Base-by-base conservation (phyloP, 2,113 vertebrate species). In the Podiceps cristatus region DNA sequence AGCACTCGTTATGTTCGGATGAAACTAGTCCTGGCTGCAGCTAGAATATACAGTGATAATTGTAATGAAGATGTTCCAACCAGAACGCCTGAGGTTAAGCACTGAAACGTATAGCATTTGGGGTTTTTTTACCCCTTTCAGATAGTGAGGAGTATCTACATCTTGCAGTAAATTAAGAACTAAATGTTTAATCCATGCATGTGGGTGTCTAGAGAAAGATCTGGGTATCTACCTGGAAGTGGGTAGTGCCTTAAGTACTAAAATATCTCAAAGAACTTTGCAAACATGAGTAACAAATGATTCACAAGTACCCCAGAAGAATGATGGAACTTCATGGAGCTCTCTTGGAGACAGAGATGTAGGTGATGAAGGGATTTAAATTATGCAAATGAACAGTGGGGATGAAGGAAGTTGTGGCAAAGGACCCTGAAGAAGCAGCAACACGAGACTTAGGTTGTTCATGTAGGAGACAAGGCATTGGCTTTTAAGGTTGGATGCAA, bases 351-450 rank as follows among this genome's bases (percentile, higher is more conserved):
- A 78, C 8, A 40, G 44, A 56, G 37, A 25, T 69, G 3, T 8
- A n/a, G 35, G 27, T 77, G 13, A n/a, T 58, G 19, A 45, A 87
- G 44, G 50, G 37, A 24, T 88, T 82, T 13, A 67, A 14, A 50
- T 52, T 1, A 0, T 44, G 19, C 13, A 5, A 9, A 10, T 35
- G 55, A 69, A 7, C 37, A 40, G 22, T 10, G 7, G 4, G 42
- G 35, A 47, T 68, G 40, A 64, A 50, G 8, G 22, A 71, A 72
- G 7, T 83, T 92, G 66, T 83, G 25, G 17, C 59, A 47, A 35
- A 73, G 15, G 67, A 20, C 62, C 59, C 18, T 10, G 24, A 82
- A 72, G 53, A 92, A 59, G 64, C 73, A 63, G 31, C 28, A n/a
- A 29, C 10, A 67, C 27, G 42, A 86, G 17, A 44, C 73, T 45